Base-by-base conservation (phyloP, 2,797 vertebrate species). In the Falco novaeseelandiae region DNA sequence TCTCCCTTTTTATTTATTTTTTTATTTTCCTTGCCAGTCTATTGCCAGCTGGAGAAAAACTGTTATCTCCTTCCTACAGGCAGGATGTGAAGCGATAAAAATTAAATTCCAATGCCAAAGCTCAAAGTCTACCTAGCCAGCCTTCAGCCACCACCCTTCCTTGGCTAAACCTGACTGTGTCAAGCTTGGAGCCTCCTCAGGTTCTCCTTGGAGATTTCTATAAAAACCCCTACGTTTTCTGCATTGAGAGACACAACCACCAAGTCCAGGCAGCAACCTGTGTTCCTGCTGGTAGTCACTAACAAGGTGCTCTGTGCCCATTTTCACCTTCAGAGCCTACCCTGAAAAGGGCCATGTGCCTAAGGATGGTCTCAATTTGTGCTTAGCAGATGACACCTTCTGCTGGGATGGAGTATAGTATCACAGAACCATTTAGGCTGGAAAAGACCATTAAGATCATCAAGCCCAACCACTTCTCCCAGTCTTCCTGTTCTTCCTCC, bases 31-130 rank as follows among this genome's bases (percentile, higher is more conserved):
- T 78, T 71, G n/a, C 44, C 46, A n/a, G 44, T 92, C 72, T 92
- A 69, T 63, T 12, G 3, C 48, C 74, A 92, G 49, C 44, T 76
- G 76, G 57, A 79, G 82, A 78, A 80, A 93, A 93, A 15, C 46
- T 69, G 17, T 91, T 95, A 95, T 92, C 87, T 90, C 30, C 27
- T 69, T 76, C 61, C 51, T 69, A 58, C 0, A 18, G 72, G 58
- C 51, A 81, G 32, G 36, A 22, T 49, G 61, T 0, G 0, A 78
- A 93, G 78, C 84, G 89, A 93, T 95, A 89, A 80, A 94, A 93
- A 95, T 70, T 61, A 80, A 94, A 83, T 90, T 97, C 69, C 69
- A 78, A 27, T 57, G 65, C 69, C 83, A 86, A 86, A 88, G 48
- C 82, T 93, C n/a, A 6, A 93, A 86, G 57, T n/a, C 72, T 80